A percentile compares a stretch with the other conserved stretches of the same genome.
Conservation (phyloP, 2,888 invertebrate species). For the Oscheius myriophilus region DNA sequence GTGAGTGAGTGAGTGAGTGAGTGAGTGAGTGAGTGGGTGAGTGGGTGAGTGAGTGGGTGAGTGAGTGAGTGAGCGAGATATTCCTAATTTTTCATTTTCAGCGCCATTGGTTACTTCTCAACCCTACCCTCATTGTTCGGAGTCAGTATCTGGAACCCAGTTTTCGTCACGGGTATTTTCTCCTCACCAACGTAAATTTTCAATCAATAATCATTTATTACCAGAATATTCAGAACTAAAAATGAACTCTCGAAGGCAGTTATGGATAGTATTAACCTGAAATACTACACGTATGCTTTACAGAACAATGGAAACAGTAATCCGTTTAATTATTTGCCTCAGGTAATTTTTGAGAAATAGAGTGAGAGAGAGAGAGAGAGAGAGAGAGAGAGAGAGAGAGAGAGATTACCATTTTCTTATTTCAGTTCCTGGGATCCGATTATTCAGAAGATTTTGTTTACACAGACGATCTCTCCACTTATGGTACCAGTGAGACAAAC, state of each 20-base stretch:
- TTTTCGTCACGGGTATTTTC: slow-evolving; percentile 22
- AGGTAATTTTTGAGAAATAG: slow-evolving; percentile 6
- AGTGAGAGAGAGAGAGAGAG: too few relatives aligned
- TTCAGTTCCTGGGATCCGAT: slow-evolving; percentile 29
- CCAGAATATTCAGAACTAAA: slow-evolving; percentile 8
- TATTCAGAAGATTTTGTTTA: slow-evolving; percentile 21
- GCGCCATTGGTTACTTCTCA: slow-evolving; percentile 20
- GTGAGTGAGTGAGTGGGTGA: too few relatives aligned
- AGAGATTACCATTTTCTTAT: too few relatives aligned
- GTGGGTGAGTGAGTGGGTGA: too few relatives aligned
- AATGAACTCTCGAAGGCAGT: slow-evolving; percentile 1
- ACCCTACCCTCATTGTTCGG: slow-evolving; percentile 7
- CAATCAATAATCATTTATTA: not conserved
- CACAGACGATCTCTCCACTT: slow-evolving; percentile 16
- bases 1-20: too few relatives aligned
- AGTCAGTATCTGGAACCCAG: not conserved
- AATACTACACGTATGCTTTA: slow-evolving; percentile 27
- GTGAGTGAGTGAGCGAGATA: too few relatives aligned
- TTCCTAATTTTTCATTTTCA: too few relatives aligned
- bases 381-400: too few relatives aligned
- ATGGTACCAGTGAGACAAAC: not conserved
- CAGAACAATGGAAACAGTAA: slow-evolving; percentile 7
- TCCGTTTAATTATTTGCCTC: slow-evolving; percentile 17
- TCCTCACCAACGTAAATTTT: slow-evolving; percentile 20
- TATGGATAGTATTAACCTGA: slow-evolving; percentile 15